Base-by-base conservation (phyloP, 1,140 invertebrate genomes). In the Cyphomyrmex costatus region DNA sequence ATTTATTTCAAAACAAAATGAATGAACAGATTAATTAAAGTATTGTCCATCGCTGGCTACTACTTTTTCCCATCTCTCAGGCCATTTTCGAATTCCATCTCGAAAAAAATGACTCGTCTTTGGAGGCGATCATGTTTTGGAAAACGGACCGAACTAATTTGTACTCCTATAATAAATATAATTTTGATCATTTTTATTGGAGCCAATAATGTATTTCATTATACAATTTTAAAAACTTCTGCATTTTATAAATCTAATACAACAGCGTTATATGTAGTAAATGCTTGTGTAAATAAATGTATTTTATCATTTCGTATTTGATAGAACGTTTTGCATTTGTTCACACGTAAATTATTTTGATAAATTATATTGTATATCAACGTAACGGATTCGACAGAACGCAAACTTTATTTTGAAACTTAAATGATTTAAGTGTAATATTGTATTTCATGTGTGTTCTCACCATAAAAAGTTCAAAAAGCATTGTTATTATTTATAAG, bases 261-360 rank as follows among this genome's bases (percentile, higher is more conserved):
- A 10, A 61, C 24, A 42, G 16, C 4, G 2, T 61, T 46, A 27
- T 4, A 8, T 61, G 10, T 63, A 10, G 12, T 27, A 27, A 36
- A 46, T 46, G 7, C 5, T 33, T 27, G 10, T 46, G 14, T 77
- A 77, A 77, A 63, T 77, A 77, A 77, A 63, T 77, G 24, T 16
- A 46, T 63, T 77, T 77, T 46, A 60, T 16, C 10, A 24, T 27
- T 16, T 14, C 8, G 5, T 65, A 30, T 77, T 77, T 16, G 24
- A 65, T 63, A 24, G 16, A 76, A 60, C 42, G 14, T 61, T n/a
- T 3, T 27, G 24, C 58, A 61, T 65, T 63, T 63, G 24, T 65
- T 77, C 6, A 30, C 58, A n/a, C 7, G 58, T 21, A 77, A 46
- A 6, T 77, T 77, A 77, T 77, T 77, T 77, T 46, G n/a, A n/a